Base-by-base conservation (phyloP, 2,797 vertebrate genomes). In the Poecilia wingei region DNA sequence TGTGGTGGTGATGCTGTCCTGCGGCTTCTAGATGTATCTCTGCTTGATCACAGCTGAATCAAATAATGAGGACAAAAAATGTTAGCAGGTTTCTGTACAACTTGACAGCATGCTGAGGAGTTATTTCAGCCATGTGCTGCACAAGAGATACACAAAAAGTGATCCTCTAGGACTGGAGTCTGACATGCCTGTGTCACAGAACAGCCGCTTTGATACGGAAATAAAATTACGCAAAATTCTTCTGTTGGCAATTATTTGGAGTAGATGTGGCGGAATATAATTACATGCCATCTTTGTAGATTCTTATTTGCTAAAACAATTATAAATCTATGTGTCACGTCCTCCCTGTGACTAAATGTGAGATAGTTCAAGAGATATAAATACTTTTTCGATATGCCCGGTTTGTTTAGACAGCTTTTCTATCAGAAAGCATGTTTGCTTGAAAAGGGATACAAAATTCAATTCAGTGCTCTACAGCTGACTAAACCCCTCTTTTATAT, bases 401-500 rank as follows among this genome's bases (percentile, higher is more conserved):
- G 41, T 45, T 45, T 70, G 25, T 45, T 70, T 70, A 13, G 22
- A 28, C 22, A 45, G 25, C 41, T 16, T 53, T 80, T 77, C 72
- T 61, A 66, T 55, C 22, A 13, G 20, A 18, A 68, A 81, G 51
- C 3, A 73, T 73, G 80, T 86, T 86, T 84, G 80, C 79, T 68
- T 84, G 83, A 79, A 81, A 78, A 77, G 79, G 78, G 86, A 83
- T 88, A 79, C 85, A 88, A 71, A 85, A 75, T 83, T 85, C 72
- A 53, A 82, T 77, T 79, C 79, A 78, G 80, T 76, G 79, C 83
- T 86, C 76, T 51, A 74, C 76, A 72, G 77, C 80, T 72, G 87
- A 74, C 77, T 78, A 79, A 86, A 80, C 86, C 77, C 33, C 72
- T 64, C 76, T 82, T 91, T 90, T 82, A 89, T 92, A 88, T 94